Evolutionary conservation across 2,888 invertebrate species (phyloP), one percentile per base, ranked within the genome.

Genomic region (Dryadula phaetusa): DNA sequence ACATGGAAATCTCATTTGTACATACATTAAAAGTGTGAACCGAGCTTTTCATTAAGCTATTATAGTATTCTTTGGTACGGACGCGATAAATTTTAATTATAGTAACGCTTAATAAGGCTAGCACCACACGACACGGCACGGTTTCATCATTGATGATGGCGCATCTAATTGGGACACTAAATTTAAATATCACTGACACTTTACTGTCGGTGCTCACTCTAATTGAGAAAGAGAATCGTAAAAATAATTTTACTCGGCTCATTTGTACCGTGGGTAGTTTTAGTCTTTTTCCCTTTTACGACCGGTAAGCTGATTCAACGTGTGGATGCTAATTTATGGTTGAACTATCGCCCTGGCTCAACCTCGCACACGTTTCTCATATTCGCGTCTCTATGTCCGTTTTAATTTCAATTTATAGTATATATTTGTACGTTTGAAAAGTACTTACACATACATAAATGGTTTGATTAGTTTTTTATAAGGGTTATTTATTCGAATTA

Each of bases 121-220:
- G 85, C 86, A 86, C 79, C 87, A 82, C 82, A 86, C 85, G 83
- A 85, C 82, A 87, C 86, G 87, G 82, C 80, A 83, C 79, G 80
- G 87, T 88, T 86, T 87, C 90, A 86, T 90, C 90, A 88, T 78
- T 80, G 88, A 90, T 89, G 91, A 91, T 88, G 88, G 88, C 89
- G 86, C 81, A 81, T 85, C 91, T 92, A 92, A 92, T 92, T 92
- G 90, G 92, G 80, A 83, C 86, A 83, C 90, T 92, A 92, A 92
- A 92, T 92, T 91, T 88, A 90, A 91, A 90, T 91, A 90, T 90
- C 85, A 87, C 90, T 90, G 91, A 90, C 91, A 90, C 85, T 88
- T 87, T 82, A 88, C 85, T 84, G 88, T 87, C 90, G 86, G 84
- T 83, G 83, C 85, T 81, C 75, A 82, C 79, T 83, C 89, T 92